Evolutionary conservation across 2,888 invertebrate genomes (phyloP).

Genomic region (Hermodice carunculata): DNA sequence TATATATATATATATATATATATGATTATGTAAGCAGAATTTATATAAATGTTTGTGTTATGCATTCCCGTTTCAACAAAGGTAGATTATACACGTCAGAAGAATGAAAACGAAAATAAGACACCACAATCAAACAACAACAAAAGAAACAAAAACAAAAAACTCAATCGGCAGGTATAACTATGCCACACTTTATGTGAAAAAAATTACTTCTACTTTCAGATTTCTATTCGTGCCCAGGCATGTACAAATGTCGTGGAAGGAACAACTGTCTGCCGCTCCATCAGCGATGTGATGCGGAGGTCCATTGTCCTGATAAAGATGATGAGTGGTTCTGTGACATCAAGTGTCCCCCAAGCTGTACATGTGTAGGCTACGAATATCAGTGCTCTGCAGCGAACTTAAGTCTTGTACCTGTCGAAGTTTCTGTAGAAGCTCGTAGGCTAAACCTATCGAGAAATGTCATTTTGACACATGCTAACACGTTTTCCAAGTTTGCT

Average conservation of each 20-base stretch:
- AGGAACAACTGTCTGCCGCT: background rate
- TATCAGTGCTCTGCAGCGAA: background rate
- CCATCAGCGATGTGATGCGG: slow-evolving; percentile 5
- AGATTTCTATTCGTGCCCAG: slow-evolving; percentile 2
- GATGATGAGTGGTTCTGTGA: slow-evolving; percentile 18
- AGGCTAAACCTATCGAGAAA: slow-evolving; percentile 12
- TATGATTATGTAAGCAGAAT: no score
- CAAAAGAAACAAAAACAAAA: no score
- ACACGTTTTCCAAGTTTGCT: background rate
- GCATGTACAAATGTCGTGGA: slow-evolving; percentile 12
- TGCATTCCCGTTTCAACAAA: no score
- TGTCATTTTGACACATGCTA: background rate
- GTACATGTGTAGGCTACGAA: background rate
- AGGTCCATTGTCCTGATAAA: slow-evolving; percentile 12
- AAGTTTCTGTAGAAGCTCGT: background rate
- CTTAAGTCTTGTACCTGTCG: background rate
- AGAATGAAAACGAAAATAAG: no score
- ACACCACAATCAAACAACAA: no score
- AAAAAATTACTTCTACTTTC: no score
- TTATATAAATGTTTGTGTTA: no score
- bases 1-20: no score
- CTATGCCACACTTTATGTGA: no score
- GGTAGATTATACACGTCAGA: no score
- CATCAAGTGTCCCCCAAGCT: slow-evolving; percentile 1
- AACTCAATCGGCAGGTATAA: no score